Base-by-base conservation (phyloP, 2,888 invertebrate species). In the Mesopsocus fuscifrons region DNA sequence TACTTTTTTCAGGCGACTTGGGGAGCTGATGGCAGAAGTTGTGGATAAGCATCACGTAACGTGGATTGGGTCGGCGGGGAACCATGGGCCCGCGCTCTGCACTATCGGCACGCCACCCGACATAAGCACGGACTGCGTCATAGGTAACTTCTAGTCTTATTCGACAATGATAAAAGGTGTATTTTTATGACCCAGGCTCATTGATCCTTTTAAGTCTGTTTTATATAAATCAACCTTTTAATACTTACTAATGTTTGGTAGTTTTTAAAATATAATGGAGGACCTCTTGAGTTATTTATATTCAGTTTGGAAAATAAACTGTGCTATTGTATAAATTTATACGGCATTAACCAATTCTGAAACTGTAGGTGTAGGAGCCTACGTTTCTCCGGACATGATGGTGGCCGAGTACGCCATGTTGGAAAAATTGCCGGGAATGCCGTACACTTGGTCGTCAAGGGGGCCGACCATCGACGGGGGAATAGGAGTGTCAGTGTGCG, bases 311-410 rank as follows among this genome's bases (percentile, higher is more conserved):
- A n/a, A n/a, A n/a, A n/a, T n/a, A n/a, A n/a, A n/a, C n/a, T n/a
- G n/a, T n/a, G n/a, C n/a, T n/a, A n/a, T n/a, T n/a, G n/a, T n/a
- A n/a, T n/a, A n/a, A n/a, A n/a, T n/a, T n/a, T n/a, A n/a, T n/a
- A n/a, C n/a, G n/a, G n/a, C n/a, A n/a, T n/a, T n/a, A n/a, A n/a
- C n/a, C n/a, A n/a, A n/a, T n/a, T n/a, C n/a, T n/a, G n/a, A n/a
- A n/a, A n/a, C n/a, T n/a, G n/a, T n/a, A 76, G 80, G 82, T 46
- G 89, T 97, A 43, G 95, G 94, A 15, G 97, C 97, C 11, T 95
- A 91, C 64, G 89, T 97, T 47, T 92, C 94, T 0, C 87, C 94
- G 0, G 89, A 91, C 56, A 97, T 97, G 94, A 92, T 92, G 87
- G 68, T 78, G 42, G 89, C 92, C 2, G 89, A 92, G 58, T 95